Conservation (phyloP, 2,797 vertebrate genomes). For the Argya squamiceps region DNA sequence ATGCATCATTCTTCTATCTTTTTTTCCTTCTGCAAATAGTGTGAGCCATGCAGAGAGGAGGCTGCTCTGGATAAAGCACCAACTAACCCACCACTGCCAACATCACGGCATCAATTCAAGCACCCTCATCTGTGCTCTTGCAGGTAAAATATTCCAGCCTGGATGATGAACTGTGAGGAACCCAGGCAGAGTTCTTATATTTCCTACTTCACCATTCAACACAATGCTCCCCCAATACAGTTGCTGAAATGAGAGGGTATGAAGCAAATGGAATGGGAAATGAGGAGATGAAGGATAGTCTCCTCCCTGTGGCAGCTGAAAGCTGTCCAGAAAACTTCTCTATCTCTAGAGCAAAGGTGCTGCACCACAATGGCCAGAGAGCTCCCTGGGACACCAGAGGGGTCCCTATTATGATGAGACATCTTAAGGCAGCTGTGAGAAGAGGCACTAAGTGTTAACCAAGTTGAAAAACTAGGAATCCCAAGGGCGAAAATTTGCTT, state of each 20-base stretch:
- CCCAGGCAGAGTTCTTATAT: not conserved
- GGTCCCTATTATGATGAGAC: not conserved
- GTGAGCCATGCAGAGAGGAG: not conserved
- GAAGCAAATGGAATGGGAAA: not conserved
- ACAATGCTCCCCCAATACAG: not conserved
- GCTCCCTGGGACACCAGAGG: not conserved
- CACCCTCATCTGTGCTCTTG: fast-evolving
- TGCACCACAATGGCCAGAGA: not conserved
- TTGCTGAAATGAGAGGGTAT: not conserved
- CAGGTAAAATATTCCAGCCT: not conserved
- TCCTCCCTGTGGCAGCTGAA: not conserved
- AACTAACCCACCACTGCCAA: not conserved
- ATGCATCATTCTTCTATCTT: not conserved
- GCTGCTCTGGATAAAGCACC: not conserved
- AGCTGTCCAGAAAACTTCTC: not conserved
- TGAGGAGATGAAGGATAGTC: not conserved
- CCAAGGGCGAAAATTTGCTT: not conserved
- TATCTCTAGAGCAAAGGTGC: not conserved
- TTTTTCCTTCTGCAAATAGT: not conserved
- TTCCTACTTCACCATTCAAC: not conserved
- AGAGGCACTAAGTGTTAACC: not conserved
- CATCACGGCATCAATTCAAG: fast-evolving
- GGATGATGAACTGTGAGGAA: not conserved
- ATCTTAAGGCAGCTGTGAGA: not conserved
- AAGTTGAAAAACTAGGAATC: not conserved